Evolutionary conservation across 2,797 vertebrate genomes (phyloP), one percentile per base, ranked within the genome.

Genomic region (Babyrousa celebensis): DNA sequence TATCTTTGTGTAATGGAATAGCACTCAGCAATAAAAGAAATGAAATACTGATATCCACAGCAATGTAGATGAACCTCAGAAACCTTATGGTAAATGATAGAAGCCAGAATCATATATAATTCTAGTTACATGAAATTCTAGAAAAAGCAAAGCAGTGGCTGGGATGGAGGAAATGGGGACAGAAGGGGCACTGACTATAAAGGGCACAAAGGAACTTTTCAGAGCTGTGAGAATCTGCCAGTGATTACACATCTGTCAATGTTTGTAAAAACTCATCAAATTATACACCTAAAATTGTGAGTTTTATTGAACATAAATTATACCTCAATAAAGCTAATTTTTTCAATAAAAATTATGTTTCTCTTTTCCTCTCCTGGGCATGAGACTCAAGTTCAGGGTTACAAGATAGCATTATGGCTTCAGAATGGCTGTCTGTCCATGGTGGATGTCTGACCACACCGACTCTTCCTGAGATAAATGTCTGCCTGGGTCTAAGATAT

Each of bases 181-280:
- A 56, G 27, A 1, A 68, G 15, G 25, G 40, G 5, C 27, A 80
- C 7, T 65, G 43, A 77, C 12, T 65, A 1, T 58, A 85, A 70
- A 93, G 63, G 4, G 17, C 75, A 58, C 6, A 62, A 60, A 16
- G 72, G 52, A 63, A 54, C 29, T 21, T 21, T 78, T 43, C 36
- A 63, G 12, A 96, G 25, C 18, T 23, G 75, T 23, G 17, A 3
- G 89, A 83, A 91, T 79, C 3, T 62, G 68, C 52, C 71, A 92
- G 74, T 70, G 27, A 85, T 72, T 15, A 32, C 27, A 58, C 27
- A 83, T 54, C 71, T 54, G 62, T 80, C 95, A 21, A 9, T 79
- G 40, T 83, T 60, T 96, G 48, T 89, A 94, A 80, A 92, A 85
- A 20, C 27, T 82, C 27, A 87, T 52, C 83, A 89, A 43, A 60